phyloP scores from a whole-genome alignment of 2,888 invertebrate genomes.

The Mantis religiosa region DNA sequence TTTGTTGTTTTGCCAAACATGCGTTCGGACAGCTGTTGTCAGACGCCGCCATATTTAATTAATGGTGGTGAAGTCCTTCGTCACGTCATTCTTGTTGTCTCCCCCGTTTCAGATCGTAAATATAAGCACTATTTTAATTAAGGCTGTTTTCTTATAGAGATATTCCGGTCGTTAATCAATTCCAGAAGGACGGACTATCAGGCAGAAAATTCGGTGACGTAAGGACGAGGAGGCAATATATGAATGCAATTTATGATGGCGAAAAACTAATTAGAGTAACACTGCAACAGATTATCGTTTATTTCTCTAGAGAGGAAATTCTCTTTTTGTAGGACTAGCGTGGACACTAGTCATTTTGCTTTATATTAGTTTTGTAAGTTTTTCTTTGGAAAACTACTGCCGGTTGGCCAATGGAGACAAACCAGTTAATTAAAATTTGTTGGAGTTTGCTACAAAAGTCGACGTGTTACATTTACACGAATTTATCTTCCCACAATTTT shows the following conservation, averaged over 20 bases:
- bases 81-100: background rate
- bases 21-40: background rate
- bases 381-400: too few species aligned
- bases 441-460: too few species aligned
- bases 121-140: background rate
- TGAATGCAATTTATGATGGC: background rate
- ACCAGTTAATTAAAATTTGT: too few species aligned
- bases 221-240: background rate
- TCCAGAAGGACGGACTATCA: background rate
- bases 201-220: background rate
- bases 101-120: background rate
- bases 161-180: background rate
- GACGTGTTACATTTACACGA: too few species aligned
- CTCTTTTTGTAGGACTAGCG: background rate
- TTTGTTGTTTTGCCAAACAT: background rate
- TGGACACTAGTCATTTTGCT: too few species aligned
- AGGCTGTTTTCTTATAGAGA: background rate
- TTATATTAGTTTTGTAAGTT: too few species aligned
- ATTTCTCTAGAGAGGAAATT: background rate
- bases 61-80: background rate
- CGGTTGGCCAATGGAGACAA: too few species aligned
- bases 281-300: background rate
- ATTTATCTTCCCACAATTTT: too few species aligned
- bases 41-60: background rate
- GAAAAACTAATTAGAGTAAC: background rate